phyloP scores from a whole-genome alignment of 2,888 invertebrate species.

The Sarcophaga caerulescens region DNA sequence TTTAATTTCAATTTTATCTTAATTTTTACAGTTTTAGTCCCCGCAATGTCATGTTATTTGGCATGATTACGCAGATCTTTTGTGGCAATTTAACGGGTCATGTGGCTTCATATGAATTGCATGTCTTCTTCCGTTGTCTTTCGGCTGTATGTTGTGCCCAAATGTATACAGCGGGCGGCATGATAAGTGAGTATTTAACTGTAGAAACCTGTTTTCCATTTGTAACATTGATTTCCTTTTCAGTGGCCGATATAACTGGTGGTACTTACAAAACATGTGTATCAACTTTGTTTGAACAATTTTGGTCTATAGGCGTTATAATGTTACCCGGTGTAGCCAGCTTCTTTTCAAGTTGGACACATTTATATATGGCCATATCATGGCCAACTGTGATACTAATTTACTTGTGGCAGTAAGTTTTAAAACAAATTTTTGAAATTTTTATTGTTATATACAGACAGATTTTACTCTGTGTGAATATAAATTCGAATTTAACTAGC shows the following conservation, averaged over 20 bases:
- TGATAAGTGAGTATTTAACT: conserved; percentile 80
- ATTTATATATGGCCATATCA: conserved; percentile 82
- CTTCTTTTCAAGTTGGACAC: conserved; percentile 81
- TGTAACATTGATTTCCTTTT: conserved; percentile 20
- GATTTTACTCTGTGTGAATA: background rate
- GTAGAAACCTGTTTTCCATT: background rate
- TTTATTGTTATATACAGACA: too few relatives aligned
- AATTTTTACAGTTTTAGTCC: conserved; percentile 80
- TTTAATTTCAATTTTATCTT: background rate
- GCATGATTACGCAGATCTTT: conserved; percentile 81
- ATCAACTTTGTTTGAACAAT: conserved; percentile 81
- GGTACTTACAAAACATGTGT: conserved; percentile 80
- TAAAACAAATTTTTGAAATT: background rate
- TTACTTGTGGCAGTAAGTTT: conserved; percentile 79
- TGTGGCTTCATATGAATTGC: conserved; percentile 80
- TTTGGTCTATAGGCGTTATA: conserved; percentile 82
- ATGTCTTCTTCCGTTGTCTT: conserved; percentile 81
- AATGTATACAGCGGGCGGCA: conserved; percentile 81
- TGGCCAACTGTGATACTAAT: conserved; percentile 81
- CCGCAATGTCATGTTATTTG: conserved; percentile 80
- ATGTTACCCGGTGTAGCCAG: conserved; percentile 81
- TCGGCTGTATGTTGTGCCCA: conserved; percentile 81
- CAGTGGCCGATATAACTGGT: conserved; percentile 81
- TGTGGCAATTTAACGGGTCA: conserved; percentile 81
- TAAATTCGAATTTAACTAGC: background rate